phyloP scores from a whole-genome alignment of 2,113 vertebrate genomes.

The Dolichallabes microphthalmus region DNA sequence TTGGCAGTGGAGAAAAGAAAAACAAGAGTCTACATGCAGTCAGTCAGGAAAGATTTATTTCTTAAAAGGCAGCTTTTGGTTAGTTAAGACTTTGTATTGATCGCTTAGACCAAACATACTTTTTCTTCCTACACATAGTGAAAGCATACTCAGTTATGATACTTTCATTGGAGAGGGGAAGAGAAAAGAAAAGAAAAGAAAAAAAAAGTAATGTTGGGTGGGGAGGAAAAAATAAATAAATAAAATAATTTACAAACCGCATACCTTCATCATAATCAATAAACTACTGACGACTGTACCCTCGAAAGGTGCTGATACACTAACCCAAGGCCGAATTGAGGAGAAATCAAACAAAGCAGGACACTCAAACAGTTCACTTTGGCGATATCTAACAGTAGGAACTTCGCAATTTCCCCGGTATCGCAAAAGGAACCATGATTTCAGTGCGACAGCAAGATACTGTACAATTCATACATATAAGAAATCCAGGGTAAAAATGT shows the following conservation, averaged over 20 bases:
- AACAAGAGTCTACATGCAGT: conserved; percentile 10
- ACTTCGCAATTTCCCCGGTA: not conserved
- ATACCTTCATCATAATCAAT: conserved; percentile 64
- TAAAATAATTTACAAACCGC: too few species aligned
- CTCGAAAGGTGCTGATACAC: conserved; percentile 60
- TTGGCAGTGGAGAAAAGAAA: conserved; percentile 36
- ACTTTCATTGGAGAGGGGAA: conserved; percentile 39
- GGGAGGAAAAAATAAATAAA: too few species aligned
- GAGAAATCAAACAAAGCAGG: conserved; percentile 64
- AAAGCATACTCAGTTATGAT: conserved; percentile 51
- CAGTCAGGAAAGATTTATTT: conserved; percentile 59
- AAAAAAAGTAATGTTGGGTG: too few species aligned
- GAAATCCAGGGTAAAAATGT: not conserved
- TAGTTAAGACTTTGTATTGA: conserved; percentile 71
- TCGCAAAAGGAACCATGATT: not conserved
- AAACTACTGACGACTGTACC: conserved; percentile 60
- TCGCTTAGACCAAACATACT: conserved; percentile 59
- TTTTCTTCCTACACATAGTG: conserved; percentile 51
- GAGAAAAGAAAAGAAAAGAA: conserved; percentile 10
- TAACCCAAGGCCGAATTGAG: conserved; percentile 68
- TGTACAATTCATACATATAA: not conserved
- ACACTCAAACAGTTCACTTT: conserved; percentile 64
- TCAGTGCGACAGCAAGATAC: not conserved
- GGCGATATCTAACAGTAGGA: not conserved
- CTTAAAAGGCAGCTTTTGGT: conserved; percentile 54